A percentile compares a stretch with the other conserved stretches of the same genome.
Evolutionary conservation across 1,140 invertebrate genomes (phyloP).

Genomic region (Caenorhabditis brenneri): DNA sequence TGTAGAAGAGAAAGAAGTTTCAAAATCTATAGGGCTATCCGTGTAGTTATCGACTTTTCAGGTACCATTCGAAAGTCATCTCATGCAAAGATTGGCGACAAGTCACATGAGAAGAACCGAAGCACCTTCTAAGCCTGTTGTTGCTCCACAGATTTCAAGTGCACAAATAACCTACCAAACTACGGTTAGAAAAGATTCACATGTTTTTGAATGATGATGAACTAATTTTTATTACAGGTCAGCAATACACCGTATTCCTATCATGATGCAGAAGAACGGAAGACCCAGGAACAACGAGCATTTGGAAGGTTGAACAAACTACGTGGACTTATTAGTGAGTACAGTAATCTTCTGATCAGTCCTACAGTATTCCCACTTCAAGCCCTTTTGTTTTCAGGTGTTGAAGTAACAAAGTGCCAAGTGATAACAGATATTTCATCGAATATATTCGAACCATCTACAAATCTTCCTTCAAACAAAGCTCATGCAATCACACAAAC

Average conservation of each 20-base stretch:
- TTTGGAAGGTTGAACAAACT: constrained; percentile 8
- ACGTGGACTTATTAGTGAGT: background rate
- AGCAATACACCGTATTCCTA: background rate
- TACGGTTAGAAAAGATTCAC: background rate
- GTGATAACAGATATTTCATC: constrained; percentile 13
- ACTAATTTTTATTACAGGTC: background rate
- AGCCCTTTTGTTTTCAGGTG: background rate
- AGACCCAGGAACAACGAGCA: constrained; percentile 11
- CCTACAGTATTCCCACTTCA: background rate
- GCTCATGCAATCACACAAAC: background rate
- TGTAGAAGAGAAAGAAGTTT: too few species aligned
- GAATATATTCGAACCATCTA: background rate
- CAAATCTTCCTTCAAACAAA: background rate
- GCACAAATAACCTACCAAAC: background rate
- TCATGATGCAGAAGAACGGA: background rate
- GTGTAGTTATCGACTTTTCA: too few species aligned
- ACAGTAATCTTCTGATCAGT: background rate
- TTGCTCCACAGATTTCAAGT: background rate
- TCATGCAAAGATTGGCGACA: background rate
- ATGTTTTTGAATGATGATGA: background rate
- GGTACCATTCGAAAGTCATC: background rate
- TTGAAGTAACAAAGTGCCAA: constrained; percentile 2
- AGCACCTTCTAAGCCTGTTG: background rate
- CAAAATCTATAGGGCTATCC: too few species aligned
- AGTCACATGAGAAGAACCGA: background rate